Evolutionary conservation across 2,797 vertebrate genomes (phyloP).

Genomic region (Intellagama lesueurii): DNA sequence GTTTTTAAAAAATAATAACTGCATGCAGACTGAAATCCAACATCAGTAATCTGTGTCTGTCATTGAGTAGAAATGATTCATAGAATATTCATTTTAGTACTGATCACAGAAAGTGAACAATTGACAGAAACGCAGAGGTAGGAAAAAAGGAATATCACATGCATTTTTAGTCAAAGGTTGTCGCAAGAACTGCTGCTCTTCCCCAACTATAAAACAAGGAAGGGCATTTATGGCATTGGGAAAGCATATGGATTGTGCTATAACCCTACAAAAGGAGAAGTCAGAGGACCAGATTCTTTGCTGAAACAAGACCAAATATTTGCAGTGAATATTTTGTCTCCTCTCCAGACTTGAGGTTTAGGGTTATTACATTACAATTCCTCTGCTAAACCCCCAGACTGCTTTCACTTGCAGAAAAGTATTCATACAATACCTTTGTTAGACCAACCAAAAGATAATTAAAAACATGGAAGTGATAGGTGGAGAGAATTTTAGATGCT

Average conservation of each 20-base stretch:
- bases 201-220: not conserved
- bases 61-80: not conserved
- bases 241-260: not conserved
- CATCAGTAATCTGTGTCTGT: not conserved
- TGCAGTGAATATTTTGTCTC: too few relatives aligned
- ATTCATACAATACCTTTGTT: too few relatives aligned
- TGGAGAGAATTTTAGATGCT: too few relatives aligned
- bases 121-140: not conserved
- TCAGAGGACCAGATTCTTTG: not conserved
- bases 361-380: too few relatives aligned
- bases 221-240: not conserved
- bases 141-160: not conserved
- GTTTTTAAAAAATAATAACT: not conserved
- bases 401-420: not conserved
- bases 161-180: not conserved
- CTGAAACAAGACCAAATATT: not conserved
- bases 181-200: not conserved
- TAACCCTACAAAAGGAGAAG: not conserved
- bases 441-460: too few relatives aligned
- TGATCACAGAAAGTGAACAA: not conserved
- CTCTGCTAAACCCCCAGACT: not conserved
- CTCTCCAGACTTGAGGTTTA: not conserved
- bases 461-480: too few relatives aligned
- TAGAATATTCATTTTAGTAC: not conserved
- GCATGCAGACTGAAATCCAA: not conserved